Conservation (phyloP, 2,888 invertebrate species). For the Archaeoteleia sp. region DNA sequence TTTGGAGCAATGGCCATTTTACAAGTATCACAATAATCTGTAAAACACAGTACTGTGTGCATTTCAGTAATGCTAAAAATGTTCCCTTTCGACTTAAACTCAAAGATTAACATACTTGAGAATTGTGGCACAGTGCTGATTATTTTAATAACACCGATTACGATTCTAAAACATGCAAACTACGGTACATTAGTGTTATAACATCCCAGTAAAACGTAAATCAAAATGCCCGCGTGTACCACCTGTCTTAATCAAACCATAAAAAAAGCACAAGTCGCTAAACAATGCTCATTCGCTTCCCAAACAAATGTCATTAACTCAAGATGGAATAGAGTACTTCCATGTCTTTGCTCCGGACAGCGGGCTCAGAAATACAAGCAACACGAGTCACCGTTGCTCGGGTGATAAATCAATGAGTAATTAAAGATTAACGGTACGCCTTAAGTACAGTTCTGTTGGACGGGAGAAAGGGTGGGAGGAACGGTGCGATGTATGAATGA, state of each 20-base stretch:
- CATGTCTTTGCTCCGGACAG: neutral
- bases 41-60: too few relatives aligned
- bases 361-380: neutral
- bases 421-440: slow-evolving; percentile 70
- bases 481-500: slow-evolving; percentile 68
- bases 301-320: slow-evolving; percentile 2
- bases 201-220: neutral
- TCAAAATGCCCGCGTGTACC: neutral
- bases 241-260: neutral
- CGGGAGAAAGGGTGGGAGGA: slow-evolving; percentile 3
- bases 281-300: neutral
- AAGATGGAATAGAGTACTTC: neutral
- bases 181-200: neutral
- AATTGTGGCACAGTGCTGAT: too few relatives aligned
- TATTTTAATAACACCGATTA: too few relatives aligned
- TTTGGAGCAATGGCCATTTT: too few relatives aligned
- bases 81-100: too few relatives aligned
- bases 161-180: too few relatives aligned
- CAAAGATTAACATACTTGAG: too few relatives aligned
- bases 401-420: slow-evolving; percentile 70
- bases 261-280: neutral
- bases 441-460: slow-evolving; percentile 1
- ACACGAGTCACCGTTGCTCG: neutral
- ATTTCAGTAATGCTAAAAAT: too few relatives aligned
- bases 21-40: too few relatives aligned